Evolutionary conservation across 1,140 invertebrate species (phyloP), one percentile per base, ranked within the genome.

Genomic region (Hylyphantes graminicola): DNA sequence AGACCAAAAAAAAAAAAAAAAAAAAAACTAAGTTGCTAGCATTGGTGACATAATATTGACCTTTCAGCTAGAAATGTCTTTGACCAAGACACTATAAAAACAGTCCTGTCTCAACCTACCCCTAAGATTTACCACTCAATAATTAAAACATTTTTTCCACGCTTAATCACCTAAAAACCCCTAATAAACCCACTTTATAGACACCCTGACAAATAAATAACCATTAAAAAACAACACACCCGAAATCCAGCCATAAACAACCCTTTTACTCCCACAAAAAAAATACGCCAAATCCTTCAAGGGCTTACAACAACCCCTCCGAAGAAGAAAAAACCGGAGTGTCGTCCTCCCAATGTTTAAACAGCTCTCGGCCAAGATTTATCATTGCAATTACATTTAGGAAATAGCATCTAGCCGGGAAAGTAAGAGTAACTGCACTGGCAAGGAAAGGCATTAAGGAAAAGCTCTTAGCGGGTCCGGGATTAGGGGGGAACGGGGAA

Each of bases 361-460:
- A 83, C 80, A 83, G 80, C 80, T 65, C 74, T 83, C 80, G 70
- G 35, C 80, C 19, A 75, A 83, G 80, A 83, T 83, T 83, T 83
- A 83, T 83, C 80, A 83, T 83, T 74, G 70, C 80, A 83, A 83
- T 83, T 83, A 83, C 80, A 83, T 83, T 83, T 83, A 83, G 80
- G 80, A 83, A 83, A 83, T 83, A 75, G 61, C 80, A 83, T 83
- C 80, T 74, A 35, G 35, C 35, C 70, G 67, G 80, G 72, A 83
- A 83, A 83, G 80, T 83, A 75, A 74, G 80, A 74, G 80, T 83
- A 83, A 83, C 70, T 83, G 80, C 72, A 59, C 12, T 17, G 70
- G 80, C 80, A 83, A n/a, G 80, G 80, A 83, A 83, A 83, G 57
- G 80, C 80, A 83, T 83, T 83, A 83, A 83, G 80, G 80, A 83